A percentile compares a stretch with the other conserved stretches of the same genome.
Conservation (phyloP, 1,140 invertebrate genomes). For the Plodia interpunctella region DNA sequence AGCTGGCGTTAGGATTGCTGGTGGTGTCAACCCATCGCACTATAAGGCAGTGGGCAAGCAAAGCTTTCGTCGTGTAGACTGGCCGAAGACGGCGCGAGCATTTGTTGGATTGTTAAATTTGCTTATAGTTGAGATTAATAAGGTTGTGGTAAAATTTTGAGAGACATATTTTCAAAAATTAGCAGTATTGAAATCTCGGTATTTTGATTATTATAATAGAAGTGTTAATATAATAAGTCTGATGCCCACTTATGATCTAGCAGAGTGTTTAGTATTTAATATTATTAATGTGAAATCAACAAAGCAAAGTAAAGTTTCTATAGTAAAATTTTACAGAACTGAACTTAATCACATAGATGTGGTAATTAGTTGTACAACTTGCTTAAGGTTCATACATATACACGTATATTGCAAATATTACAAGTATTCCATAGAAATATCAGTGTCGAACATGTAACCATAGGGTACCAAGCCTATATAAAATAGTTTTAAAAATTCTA, state of each 20-base stretch:
- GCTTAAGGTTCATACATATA: slow-evolving; percentile 30
- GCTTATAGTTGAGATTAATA: slow-evolving; percentile 63
- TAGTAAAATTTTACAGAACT: slow-evolving; percentile 39
- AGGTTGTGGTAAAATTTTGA: slow-evolving; percentile 73
- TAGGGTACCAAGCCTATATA: slow-evolving; percentile 65
- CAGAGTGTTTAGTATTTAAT: slow-evolving; percentile 17
- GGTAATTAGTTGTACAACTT: slow-evolving; percentile 34
- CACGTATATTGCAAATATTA: slow-evolving; percentile 47
- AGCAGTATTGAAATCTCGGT: slow-evolving; percentile 56
- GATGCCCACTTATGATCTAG: slow-evolving; percentile 37
- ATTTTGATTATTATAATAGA: slow-evolving; percentile 56
- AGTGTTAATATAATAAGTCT: slow-evolving; percentile 47
- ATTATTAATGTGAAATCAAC: slow-evolving; percentile 14
- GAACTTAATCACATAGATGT: slow-evolving; percentile 33
- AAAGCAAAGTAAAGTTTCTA: slow-evolving; percentile 10
- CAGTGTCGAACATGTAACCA: slow-evolving; percentile 71
- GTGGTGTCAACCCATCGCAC: slow-evolving; percentile 11
- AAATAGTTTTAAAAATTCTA: slow-evolving; percentile 43
- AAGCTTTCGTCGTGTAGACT: slow-evolving; percentile 43
- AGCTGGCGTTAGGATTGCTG: slow-evolving; percentile 36
- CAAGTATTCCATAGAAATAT: slow-evolving; percentile 47
- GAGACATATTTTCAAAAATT: slow-evolving; percentile 70
- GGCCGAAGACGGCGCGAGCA: slow-evolving; percentile 23
- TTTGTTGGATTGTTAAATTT: slow-evolving; percentile 62
- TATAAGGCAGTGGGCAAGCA: slow-evolving; percentile 12